A percentile compares a stretch with the other conserved stretches of the same genome.
Conservation (phyloP, 2,797 vertebrate genomes). For the Coreius guichenoti region DNA sequence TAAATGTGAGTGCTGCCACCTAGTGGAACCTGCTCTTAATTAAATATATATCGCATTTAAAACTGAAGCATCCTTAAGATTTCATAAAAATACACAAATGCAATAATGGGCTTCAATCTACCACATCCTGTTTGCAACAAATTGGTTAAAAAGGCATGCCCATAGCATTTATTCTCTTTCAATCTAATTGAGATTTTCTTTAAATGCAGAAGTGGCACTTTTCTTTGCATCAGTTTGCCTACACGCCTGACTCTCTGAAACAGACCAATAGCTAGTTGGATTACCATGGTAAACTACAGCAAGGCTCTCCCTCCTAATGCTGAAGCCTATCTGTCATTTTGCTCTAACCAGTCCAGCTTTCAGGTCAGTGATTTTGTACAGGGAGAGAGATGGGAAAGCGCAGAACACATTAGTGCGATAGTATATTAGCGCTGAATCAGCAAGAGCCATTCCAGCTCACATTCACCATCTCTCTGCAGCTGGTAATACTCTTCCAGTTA, state of each 20-base stretch:
- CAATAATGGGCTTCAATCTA: background rate
- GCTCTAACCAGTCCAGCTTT: constrained; percentile 46
- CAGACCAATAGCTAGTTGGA: background rate
- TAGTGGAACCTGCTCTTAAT: background rate
- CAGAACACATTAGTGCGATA: constrained; percentile 55
- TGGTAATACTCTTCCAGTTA: constrained; percentile 31
- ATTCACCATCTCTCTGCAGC: constrained; percentile 45
- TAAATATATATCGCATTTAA: background rate
- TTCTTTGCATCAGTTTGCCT: constrained; percentile 1
- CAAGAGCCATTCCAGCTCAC: constrained; percentile 48
- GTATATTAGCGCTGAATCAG: constrained; percentile 56
- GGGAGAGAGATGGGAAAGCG: constrained; percentile 51
- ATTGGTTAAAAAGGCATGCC: constrained; percentile 14
- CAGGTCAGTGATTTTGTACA: constrained; percentile 59
- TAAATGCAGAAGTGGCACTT: background rate
- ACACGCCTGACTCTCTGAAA: constrained; percentile 16
- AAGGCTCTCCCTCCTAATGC: constrained; percentile 24
- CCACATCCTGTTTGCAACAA: background rate
- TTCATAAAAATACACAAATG: background rate
- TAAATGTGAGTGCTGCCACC: background rate
- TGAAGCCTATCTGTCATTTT: constrained; percentile 45
- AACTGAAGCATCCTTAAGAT: background rate
- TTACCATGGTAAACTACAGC: constrained; percentile 42
- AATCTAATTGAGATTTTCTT: background rate
- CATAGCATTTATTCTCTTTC: background rate